Base-by-base conservation (phyloP, 2,113 vertebrate species). In the Leptodactylus fuscus region DNA sequence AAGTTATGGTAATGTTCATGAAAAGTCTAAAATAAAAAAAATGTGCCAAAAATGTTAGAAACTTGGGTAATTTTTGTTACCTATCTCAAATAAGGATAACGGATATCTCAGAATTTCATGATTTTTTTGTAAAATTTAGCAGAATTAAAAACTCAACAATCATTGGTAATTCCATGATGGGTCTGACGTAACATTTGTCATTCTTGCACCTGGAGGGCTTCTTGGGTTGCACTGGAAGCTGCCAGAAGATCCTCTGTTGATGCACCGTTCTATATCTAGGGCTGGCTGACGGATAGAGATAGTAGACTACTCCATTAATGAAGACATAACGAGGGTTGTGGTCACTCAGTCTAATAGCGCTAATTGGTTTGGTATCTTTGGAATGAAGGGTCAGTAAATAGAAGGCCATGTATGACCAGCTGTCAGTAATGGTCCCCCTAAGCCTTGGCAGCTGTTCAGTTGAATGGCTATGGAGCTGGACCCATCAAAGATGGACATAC, bases 351-450 rank as follows among this genome's bases (percentile, higher is more conserved):
- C 5, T 46, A 18, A 16, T n/a, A 27, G 11, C 18, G 27, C 76
- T 79, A 79, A 79, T 79, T 79, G 36, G 51, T 41, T 24, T 1
- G 49, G 9, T 20, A 77, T 77, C n/a, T 24, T 20, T 79, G 76
- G 27, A 55, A 78, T 55, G 75, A 10, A 73, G 60, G 9, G 15
- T 34, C 9, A 5, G 16, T 5, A 18, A 34, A 18, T 32, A 16
- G 15, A 67, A 20, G 29, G 32, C 15, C 34, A 11, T 20, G 16
- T 8, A 18, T 1, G 1, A 36, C 29, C 32, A 20, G 62, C 16
- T 67, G 29, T 67, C 15, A 9, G 62, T 36, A 32, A n/a, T n/a
- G n/a, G n/a, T n/a, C n/a, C n/a, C n/a, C n/a, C n/a, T n/a, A n/a
- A n/a, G n/a, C n/a, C n/a, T n/a, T n/a, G n/a, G n/a, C n/a, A n/a